Evolutionary conservation across 2,888 invertebrate genomes (phyloP).

Genomic region (Agapostemon virescens): DNA sequence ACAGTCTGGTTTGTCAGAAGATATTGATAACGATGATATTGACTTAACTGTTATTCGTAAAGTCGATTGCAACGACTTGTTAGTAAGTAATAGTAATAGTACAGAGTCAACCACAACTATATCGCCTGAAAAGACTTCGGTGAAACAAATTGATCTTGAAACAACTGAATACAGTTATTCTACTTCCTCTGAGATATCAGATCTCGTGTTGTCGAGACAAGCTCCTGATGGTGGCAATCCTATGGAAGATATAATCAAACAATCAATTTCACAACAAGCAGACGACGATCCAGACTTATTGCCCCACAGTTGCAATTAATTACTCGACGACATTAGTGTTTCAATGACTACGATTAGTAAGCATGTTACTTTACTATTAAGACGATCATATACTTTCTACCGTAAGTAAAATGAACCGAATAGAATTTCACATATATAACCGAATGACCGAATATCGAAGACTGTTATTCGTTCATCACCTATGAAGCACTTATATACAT

Average conservation of each 20-base stretch:
- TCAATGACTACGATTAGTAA: conserved; percentile 12
- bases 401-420: conserved; percentile 9
- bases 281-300: conserved; percentile 61
- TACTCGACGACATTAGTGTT: conserved; percentile 3
- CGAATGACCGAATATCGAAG: conserved; percentile 1
- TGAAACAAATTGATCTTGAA: conserved; percentile 56
- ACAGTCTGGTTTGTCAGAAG: conserved; percentile 70
- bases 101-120: conserved; percentile 64
- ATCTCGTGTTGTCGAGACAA: conserved; percentile 74
- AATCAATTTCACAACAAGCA: conserved; percentile 45
- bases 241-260: conserved; percentile 70
- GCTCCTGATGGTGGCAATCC: conserved; percentile 79
- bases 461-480: neutral
- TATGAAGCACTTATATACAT: conserved; percentile 10
- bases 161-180: conserved; percentile 62
- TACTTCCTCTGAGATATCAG: conserved; percentile 69
- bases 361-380: conserved; percentile 9
- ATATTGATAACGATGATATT: conserved; percentile 68
- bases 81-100: conserved; percentile 67
- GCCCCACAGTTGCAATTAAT: conserved; percentile 58
- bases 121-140: conserved; percentile 61
- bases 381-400: neutral
- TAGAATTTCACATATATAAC: conserved; percentile 1
- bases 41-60: conserved; percentile 71
- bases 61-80: conserved; percentile 68